Evolutionary conservation across 1,140 invertebrate species (phyloP), one percentile per base, ranked within the genome.

Genomic region (Leptinotarsa defecta): DNA sequence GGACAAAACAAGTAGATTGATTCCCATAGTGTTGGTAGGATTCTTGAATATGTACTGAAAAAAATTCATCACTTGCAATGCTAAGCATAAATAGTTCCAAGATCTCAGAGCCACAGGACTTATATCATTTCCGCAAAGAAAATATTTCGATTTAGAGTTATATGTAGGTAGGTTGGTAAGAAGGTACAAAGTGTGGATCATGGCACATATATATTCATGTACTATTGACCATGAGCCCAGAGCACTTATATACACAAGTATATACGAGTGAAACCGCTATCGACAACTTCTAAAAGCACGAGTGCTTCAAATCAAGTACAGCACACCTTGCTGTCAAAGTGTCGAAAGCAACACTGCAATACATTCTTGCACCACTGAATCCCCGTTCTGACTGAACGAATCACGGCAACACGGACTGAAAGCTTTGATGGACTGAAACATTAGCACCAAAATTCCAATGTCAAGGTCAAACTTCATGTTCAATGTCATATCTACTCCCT

Each of bases 31-130:
- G 65, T 91, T 87, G 48, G 94, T 91, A n/a, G 97, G 96, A 85
- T 96, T 94, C 78, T 91, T 91, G 85, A 98, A 98, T 64, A 98
- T 87, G 76, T 89, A 88, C 95, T 98, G 89, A 20, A 89, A 88
- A 84, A 80, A 81, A 82, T 81, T 81, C 73, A 43, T 43, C 34
- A 80, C 76, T 22, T 24, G 22, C 13, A 20, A 22, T 65, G 69
- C 73, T 52, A 48, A 71, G 69, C 68, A 62, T 76, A 77, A 73
- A 74, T 61, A 79, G 64, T 63, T 71, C 57, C 17, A 71, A 63
- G 48, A 71, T 67, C 61, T 20, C 22, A 20, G 22, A 62, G 62
- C 78, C 68, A 72, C 49, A 77, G 63, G 8, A 52, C 34, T 73
- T 73, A 71, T 64, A 43, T 13, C 48, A 67, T 5, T 68, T 19